Evolutionary conservation across 2,888 invertebrate genomes (phyloP), one percentile per base, ranked within the genome.

Genomic region (Cantharis rufa): DNA sequence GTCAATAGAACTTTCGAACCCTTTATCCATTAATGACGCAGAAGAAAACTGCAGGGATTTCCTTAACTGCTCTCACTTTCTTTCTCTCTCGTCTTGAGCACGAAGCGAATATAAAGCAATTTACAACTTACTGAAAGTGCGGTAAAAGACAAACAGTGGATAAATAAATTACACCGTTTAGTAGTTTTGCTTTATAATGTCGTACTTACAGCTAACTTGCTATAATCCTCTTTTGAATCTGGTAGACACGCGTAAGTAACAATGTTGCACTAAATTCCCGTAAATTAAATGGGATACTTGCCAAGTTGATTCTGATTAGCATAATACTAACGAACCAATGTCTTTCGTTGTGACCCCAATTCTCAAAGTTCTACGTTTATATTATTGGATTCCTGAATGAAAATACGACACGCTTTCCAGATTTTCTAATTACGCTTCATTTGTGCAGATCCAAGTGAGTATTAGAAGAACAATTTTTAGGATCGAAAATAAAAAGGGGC

Each of bases 251-350:
- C 64, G 64, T 66, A 66, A 66, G 64, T 66, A 66, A 66, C 24
- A 66, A 66, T 24, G 64, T 66, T 66, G 24, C 18, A 24, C 24
- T 21, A n/a, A 24, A 66, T 21, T 21, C n/a, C 5, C 64, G 64
- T 18, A 66, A 66, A 66, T 21, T 24, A 21, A 18, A n/a, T 21
- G 13, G 64, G 64, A 66, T 66, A 66, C 64, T 66, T 66, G 64
- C 64, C 64, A 66, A 66, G 64, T 24, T 66, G 64, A 66, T 24
- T 18, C 64, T 24, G 18, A 66, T 66, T 66, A 66, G 21, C 64
- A 66, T 66, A 66, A 66, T 66, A 24, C 64, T 66, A 66, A 66
- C 24, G 64, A 66, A 66, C 64, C 64, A 66, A 66, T 66, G 64
- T 24, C 24, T 66, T 66, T 66, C 21, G 21, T 66, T 66, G 64